A percentile compares a stretch with the other conserved stretches of the same genome.
Conservation (phyloP, 2,113 vertebrate species). For the Oncorhynchus tshawytscha region DNA sequence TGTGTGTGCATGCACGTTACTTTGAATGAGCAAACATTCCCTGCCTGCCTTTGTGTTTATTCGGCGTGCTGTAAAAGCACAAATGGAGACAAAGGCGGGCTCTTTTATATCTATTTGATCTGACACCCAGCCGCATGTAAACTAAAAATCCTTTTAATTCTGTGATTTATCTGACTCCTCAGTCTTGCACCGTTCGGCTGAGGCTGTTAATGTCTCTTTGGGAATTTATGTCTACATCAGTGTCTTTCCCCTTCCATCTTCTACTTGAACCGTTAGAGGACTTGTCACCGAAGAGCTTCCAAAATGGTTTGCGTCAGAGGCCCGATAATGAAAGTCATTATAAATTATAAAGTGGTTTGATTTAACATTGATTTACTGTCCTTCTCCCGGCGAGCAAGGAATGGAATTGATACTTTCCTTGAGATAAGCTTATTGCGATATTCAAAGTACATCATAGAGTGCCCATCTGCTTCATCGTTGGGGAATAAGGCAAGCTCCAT, state of each 20-base stretch:
- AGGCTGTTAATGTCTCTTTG: slow-evolving; percentile 54
- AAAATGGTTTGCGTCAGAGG: slow-evolving; percentile 57
- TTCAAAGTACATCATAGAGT: slow-evolving; percentile 69
- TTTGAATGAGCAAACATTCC: background rate
- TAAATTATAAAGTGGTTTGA: slow-evolving; percentile 73
- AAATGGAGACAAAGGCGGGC: slow-evolving; percentile 43
- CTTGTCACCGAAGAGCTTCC: slow-evolving; percentile 51
- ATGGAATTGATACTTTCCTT: slow-evolving; percentile 25
- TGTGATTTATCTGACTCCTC: slow-evolving; percentile 58
- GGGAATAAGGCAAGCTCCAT: slow-evolving; percentile 16
- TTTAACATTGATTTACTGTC: slow-evolving; percentile 70
- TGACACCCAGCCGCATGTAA: slow-evolving; percentile 46
- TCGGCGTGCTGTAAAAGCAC: background rate
- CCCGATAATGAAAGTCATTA: slow-evolving; percentile 71
- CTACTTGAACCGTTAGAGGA: slow-evolving; percentile 24
- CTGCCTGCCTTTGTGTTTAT: background rate
- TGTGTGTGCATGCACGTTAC: background rate
- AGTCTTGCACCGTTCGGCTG: slow-evolving; percentile 45
- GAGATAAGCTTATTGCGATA: slow-evolving; percentile 57
- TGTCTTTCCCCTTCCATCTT: slow-evolving; percentile 41
- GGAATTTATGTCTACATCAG: slow-evolving; percentile 62
- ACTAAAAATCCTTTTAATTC: slow-evolving; percentile 58
- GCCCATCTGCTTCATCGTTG: slow-evolving; percentile 46
- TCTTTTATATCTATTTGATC: slow-evolving; percentile 49
- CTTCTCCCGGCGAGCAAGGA: slow-evolving; percentile 36